Conservation (phyloP, 2,888 invertebrate genomes). For the Orchesellides sinensis region DNA sequence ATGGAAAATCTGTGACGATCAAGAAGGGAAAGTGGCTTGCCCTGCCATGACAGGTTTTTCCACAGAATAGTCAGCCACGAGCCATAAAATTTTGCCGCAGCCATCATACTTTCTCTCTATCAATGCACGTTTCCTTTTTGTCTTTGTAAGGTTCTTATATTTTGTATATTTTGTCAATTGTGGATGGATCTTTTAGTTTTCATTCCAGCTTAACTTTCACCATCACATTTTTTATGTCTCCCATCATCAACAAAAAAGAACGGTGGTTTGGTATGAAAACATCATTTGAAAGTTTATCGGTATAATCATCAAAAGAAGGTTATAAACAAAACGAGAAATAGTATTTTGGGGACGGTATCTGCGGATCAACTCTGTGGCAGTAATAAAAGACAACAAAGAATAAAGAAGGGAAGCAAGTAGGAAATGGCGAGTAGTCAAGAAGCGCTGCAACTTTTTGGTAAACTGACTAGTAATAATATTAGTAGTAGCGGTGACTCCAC, state of each 20-base stretch:
- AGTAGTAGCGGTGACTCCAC: slow-evolving; percentile 34
- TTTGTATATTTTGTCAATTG: slow-evolving; percentile 20
- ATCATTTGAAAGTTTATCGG: slow-evolving; percentile 40
- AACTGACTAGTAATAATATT: not conserved
- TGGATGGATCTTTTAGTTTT: slow-evolving; percentile 43
- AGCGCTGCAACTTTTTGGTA: slow-evolving; percentile 30
- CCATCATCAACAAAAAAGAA: slow-evolving; percentile 35
- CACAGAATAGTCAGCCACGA: slow-evolving; percentile 37
- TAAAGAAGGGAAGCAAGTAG: slow-evolving; percentile 22
- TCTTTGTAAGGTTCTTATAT: not conserved
- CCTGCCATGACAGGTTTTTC: slow-evolving; percentile 35
- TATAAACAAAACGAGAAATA: slow-evolving; percentile 5
- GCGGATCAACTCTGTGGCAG: slow-evolving; percentile 14
- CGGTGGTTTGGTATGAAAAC: not conserved
- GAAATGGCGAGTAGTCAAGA: slow-evolving; percentile 34
- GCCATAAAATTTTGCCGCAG: slow-evolving; percentile 38
- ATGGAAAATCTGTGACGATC: not conserved
- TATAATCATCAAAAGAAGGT: slow-evolving; percentile 34
- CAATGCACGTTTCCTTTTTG: not conserved
- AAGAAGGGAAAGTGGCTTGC: slow-evolving; percentile 20
- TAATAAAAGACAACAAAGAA: slow-evolving; percentile 39
- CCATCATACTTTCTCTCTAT: slow-evolving; percentile 13
- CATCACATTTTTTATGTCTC: slow-evolving; percentile 21
- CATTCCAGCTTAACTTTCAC: slow-evolving; percentile 44
- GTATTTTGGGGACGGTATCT: not conserved